Evolutionary conservation across 1,140 invertebrate genomes (phyloP), one percentile per base, ranked within the genome.

Genomic region (Ptiloglossa arizonensis): DNA sequence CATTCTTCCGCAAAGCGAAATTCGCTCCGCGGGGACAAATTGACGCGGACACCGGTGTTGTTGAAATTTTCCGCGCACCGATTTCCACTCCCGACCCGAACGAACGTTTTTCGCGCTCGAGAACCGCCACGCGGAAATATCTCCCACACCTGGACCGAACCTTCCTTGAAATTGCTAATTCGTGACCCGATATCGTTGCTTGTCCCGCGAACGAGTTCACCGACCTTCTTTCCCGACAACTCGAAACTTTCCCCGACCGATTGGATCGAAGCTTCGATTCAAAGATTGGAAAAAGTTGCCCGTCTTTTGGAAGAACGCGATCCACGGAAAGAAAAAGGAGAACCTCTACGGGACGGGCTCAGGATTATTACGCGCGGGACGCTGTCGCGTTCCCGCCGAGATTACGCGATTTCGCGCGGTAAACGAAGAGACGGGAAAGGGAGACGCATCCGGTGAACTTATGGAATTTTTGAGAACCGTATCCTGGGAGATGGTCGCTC

Each of bases 381-480:
- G 70, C 22, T 3, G 24, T 27, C 29, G 27, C 27, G 50, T 73
- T 46, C 41, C 57, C n/a, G 46, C 24, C 29, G 50, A 59, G 72
- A 75, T 80, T 76, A 57, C 59, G 52, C 38, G 64, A 41, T 46
- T 29, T 63, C 62, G 41, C 54, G 50, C 35, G 35, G 35, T 44
- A 66, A 77, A 71, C 66, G 15, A 60, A 72, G 32, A 38, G 6
- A 64, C 5, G 9, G 44, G 70, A 59, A 67, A 56, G 46, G 59
- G 57, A 24, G 59, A 59, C 52, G n/a, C n/a, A n/a, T n/a, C n/a
- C n/a, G n/a, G n/a, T n/a, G 56, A 50, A 66, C 57, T 78, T 79
- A 73, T 60, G 68, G 50, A 79, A 81, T 81, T 81, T 81, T 81
- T 79, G 64, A 68, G 66, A 73, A 19, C 63, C n/a, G 50, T 69